phyloP scores from a whole-genome alignment of 2,113 vertebrate species.

The Martes martes region DNA sequence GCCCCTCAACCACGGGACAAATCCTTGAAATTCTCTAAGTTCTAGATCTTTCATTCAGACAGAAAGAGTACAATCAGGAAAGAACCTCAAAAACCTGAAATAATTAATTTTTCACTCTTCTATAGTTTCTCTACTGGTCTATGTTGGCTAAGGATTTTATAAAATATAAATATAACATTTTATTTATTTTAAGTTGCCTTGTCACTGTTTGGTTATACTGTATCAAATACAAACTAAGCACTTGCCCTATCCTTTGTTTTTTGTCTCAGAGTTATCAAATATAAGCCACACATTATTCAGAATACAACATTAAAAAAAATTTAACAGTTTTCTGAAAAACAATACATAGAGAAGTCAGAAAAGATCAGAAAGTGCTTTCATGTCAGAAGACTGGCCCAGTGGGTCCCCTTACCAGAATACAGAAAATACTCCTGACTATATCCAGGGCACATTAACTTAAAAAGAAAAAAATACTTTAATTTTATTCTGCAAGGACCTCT shows the following conservation, averaged over 20 bases:
- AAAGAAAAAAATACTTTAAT: background rate
- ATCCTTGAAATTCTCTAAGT: background rate
- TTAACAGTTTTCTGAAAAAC: background rate
- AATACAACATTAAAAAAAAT: background rate
- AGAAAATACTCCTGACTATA: background rate
- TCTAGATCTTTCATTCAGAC: background rate
- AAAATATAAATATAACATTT: background rate
- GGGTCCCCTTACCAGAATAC: background rate
- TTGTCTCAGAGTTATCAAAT: background rate
- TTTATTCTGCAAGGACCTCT: background rate
- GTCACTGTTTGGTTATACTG: background rate
- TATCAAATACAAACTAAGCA: background rate
- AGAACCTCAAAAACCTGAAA: background rate
- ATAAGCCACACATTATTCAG: background rate
- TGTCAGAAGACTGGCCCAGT: background rate
- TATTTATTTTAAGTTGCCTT: background rate
- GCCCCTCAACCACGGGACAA: background rate
- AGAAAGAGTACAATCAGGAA: background rate
- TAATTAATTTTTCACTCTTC: background rate
- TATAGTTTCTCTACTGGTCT: background rate
- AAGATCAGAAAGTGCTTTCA: background rate
- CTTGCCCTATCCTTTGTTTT: background rate
- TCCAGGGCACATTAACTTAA: background rate
- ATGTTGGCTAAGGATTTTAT: background rate
- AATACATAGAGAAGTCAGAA: background rate